phyloP scores from a whole-genome alignment of 2,113 vertebrate species.

The Nothoprocta pentlandii region DNA sequence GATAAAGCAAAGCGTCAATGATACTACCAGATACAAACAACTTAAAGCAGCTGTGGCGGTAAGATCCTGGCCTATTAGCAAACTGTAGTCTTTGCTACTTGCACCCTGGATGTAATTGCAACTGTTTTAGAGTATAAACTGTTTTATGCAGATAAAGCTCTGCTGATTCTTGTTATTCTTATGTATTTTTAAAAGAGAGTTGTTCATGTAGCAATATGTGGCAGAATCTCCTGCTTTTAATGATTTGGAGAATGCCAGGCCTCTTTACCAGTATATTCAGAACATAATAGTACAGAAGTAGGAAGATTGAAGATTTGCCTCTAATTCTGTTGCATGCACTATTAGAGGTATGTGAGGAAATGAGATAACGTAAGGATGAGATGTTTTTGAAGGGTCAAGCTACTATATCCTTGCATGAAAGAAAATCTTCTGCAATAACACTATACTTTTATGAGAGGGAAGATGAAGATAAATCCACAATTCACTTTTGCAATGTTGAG shows the following conservation, averaged over 20 bases:
- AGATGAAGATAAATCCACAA: not conserved
- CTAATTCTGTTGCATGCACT: not conserved
- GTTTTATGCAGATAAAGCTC: not conserved
- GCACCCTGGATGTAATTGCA: not conserved
- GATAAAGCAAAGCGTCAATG: slow-evolving; percentile 75
- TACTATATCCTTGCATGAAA: not conserved
- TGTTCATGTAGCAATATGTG: not conserved
- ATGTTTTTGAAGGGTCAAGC: not conserved
- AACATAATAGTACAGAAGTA: not conserved
- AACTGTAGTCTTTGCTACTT: not conserved
- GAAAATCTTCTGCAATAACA: not conserved
- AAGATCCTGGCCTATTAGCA: slow-evolving; percentile 7
- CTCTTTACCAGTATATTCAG: not conserved
- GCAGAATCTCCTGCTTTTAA: not conserved
- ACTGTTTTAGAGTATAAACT: not conserved
- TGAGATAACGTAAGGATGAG: not conserved
- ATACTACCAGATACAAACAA: slow-evolving; percentile 80
- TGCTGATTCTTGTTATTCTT: not conserved
- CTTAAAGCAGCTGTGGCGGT: slow-evolving; percentile 83
- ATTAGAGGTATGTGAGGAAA: not conserved
- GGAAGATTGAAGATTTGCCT: not conserved
- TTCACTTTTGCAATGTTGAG: not conserved
- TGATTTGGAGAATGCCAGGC: not conserved
- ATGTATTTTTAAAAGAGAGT: not conserved
- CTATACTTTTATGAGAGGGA: fast-evolving